These are phyloP conservation scores for Porites lutea DNA, from an alignment of 64 coral and sea anemone genomes.

Conservation along the genomic window DNA sequence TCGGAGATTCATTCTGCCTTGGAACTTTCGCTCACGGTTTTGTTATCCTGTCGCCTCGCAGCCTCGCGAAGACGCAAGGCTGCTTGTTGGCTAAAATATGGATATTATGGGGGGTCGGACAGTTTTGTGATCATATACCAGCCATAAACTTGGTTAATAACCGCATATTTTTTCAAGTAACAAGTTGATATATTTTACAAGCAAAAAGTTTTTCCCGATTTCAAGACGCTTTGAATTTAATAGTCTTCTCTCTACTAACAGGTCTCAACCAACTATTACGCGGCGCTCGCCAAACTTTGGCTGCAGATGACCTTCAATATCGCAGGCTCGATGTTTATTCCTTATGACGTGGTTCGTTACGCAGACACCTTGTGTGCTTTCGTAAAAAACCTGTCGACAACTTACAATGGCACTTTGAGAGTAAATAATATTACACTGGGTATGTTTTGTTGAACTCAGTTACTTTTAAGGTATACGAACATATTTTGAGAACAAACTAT, in stretches of 20 bases:
- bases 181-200: too few relatives aligned
- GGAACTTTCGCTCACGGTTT: too few relatives aligned
- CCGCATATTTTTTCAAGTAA: too few relatives aligned
- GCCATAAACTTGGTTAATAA: too few relatives aligned
- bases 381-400: slow-evolving; percentile 12
- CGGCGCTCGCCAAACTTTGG: slow-evolving; percentile 55
- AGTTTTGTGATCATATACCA: too few relatives aligned
- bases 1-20: too few relatives aligned
- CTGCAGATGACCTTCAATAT: slow-evolving; percentile 61
- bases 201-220: too few relatives aligned
- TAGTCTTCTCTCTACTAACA: background rate
- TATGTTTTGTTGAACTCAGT: background rate
- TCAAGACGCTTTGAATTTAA: too few relatives aligned
- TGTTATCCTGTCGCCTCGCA: too few relatives aligned
- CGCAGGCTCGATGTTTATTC: slow-evolving; percentile 53
- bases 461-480: background rate
- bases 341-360: slow-evolving; percentile 42
- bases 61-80: too few relatives aligned
- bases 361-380: slow-evolving; percentile 36
- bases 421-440: slow-evolving; percentile 51
- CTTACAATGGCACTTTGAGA: slow-evolving; percentile 7
- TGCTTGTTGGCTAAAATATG: too few relatives aligned
- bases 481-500: background rate
- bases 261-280: background rate
- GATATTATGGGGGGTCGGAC: too few relatives aligned